Evolutionary conservation across 2,797 vertebrate species (phyloP).

Genomic region (Rhadinocentrus ornatus): DNA sequence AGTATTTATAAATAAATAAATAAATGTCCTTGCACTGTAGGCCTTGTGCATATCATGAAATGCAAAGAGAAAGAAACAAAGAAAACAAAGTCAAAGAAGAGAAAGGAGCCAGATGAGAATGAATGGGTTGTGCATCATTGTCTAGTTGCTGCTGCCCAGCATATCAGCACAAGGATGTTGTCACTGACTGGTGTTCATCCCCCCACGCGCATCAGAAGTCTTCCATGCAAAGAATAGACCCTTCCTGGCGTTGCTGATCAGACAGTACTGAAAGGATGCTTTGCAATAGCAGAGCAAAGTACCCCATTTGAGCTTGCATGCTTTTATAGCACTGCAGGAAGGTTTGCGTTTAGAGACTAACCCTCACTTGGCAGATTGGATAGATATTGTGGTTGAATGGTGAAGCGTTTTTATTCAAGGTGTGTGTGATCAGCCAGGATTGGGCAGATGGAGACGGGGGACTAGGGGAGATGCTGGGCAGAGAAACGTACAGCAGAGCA

Average conservation of each 20-base stretch:
- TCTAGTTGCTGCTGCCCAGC: slow-evolving; percentile 25
- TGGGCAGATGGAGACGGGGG: slow-evolving; percentile 49
- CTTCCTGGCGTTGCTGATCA: background rate
- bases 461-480: slow-evolving; percentile 1
- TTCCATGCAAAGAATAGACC: background rate
- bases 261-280: background rate
- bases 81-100: background rate
- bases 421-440: slow-evolving; percentile 44
- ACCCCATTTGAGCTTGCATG: background rate
- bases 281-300: slow-evolving; percentile 28
- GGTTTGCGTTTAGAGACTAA: background rate
- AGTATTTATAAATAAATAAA: too few relatives aligned
- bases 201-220: slow-evolving; percentile 8
- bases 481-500: slow-evolving; percentile 24
- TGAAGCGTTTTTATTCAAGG: slow-evolving; percentile 35
- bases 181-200: slow-evolving; percentile 29
- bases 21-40: background rate
- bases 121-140: slow-evolving; percentile 17
- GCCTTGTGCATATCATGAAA: background rate
- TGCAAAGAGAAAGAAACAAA: too few relatives aligned
- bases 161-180: slow-evolving; percentile 25
- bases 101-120: slow-evolving; percentile 4
- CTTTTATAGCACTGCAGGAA: slow-evolving; percentile 13
- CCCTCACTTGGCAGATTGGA: slow-evolving; percentile 16
- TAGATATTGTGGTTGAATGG: slow-evolving; percentile 21